Conservation (phyloP, 2,113 vertebrate genomes). For the Poicephalus gulielmi region DNA sequence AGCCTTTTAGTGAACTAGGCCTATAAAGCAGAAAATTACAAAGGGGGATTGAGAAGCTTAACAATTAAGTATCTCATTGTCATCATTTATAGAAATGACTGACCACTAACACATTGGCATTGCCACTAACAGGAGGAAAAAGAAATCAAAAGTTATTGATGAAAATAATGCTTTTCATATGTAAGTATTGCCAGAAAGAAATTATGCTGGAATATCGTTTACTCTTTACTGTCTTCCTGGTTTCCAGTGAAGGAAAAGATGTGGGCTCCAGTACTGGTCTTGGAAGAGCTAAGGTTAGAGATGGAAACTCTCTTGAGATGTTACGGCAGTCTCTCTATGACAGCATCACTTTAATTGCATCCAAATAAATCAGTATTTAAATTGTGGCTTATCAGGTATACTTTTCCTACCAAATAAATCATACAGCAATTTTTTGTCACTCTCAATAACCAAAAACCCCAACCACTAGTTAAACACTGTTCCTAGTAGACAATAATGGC, state of each 20-base stretch:
- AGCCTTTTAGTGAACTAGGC: neutral
- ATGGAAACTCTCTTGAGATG: neutral
- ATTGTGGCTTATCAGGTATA: neutral
- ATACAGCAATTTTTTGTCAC: neutral
- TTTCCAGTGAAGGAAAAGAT: slow-evolving; percentile 3
- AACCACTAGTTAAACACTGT: neutral
- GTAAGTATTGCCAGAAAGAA: neutral
- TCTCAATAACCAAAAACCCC: neutral
- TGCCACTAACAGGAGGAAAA: neutral
- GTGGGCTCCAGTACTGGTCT: neutral
- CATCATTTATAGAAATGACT: neutral
- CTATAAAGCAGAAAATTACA: neutral
- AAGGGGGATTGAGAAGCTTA: neutral
- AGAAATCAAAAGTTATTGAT: neutral
- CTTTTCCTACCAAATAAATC: neutral
- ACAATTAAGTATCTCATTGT: neutral
- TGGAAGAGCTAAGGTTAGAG: slow-evolving; percentile 2
- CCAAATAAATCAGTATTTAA: neutral
- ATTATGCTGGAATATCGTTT: neutral
- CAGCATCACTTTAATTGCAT: neutral
- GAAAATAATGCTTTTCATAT: neutral
- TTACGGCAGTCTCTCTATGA: neutral
- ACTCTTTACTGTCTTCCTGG: neutral
- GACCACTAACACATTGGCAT: neutral
- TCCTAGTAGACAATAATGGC: neutral